Conservation (phyloP, 2,113 vertebrate genomes). For the Aleadryas rufinucha region DNA sequence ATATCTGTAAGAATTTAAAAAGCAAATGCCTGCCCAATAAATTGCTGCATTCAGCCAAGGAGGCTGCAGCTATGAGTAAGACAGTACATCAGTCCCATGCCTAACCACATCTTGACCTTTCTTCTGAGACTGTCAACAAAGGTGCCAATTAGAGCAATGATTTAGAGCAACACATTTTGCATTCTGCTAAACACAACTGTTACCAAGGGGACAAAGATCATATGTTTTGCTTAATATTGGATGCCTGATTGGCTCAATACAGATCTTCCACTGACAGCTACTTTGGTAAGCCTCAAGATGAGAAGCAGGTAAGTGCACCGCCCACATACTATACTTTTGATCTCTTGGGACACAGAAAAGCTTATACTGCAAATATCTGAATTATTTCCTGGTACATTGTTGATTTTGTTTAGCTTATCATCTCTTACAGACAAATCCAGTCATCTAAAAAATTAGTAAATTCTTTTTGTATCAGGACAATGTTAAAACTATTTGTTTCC, state of each 20-base stretch:
- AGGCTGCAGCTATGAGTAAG: not conserved
- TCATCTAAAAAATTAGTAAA: not conserved
- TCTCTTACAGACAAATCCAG: not conserved
- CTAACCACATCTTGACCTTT: not conserved
- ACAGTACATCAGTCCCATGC: not conserved
- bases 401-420: not conserved
- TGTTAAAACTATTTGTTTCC: not conserved
- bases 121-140: constrained; percentile 25
- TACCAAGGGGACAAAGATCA: constrained; percentile 19
- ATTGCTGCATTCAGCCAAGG: not conserved
- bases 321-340: not conserved
- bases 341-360: not conserved
- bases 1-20: not conserved
- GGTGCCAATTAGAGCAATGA: constrained; percentile 38
- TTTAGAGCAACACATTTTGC: constrained; percentile 9
- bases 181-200: constrained; percentile 16
- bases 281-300: not conserved
- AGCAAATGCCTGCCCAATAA: not conserved
- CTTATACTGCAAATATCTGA: not conserved
- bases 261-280: not conserved
- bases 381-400: not conserved
- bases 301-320: not conserved
- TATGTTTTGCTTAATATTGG: not conserved
- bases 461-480: not conserved
- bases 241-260: not conserved